Evolutionary conservation across 2,888 invertebrate species (phyloP).

Genomic region (Serripes groenlandicus): DNA sequence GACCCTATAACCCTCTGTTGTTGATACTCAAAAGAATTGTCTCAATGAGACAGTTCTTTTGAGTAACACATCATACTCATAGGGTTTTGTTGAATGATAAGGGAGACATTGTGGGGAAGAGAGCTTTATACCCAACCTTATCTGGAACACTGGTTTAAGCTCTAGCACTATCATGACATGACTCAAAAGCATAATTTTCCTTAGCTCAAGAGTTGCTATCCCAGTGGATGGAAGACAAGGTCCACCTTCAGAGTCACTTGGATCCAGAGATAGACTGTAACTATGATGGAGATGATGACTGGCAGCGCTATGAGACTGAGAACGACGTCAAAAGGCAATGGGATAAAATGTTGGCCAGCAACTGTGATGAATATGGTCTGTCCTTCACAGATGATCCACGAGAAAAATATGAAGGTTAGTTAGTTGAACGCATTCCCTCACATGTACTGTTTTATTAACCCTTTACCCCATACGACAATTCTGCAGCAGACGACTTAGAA

Average conservation of each 20-base stretch:
- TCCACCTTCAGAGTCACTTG: constrained; percentile 75
- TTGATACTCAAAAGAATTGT: no score
- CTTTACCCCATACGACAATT: no score
- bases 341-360: constrained; percentile 79
- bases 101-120: no score
- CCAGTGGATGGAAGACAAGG: constrained; percentile 85
- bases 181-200: constrained; percentile 1
- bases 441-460: no score
- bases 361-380: constrained; percentile 68
- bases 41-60: no score
- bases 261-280: constrained; percentile 72
- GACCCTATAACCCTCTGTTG: no score
- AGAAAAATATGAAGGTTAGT: constrained; percentile 12
- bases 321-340: constrained; percentile 79
- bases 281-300: constrained; percentile 72
- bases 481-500: no score
- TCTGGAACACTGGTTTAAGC: no score
- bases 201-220: constrained; percentile 83
- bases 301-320: constrained; percentile 69
- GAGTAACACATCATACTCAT: no score
- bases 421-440: not conserved
- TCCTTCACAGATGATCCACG: constrained; percentile 19
- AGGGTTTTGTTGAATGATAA: no score
- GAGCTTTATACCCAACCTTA: no score
- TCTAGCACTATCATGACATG: no score